These are phyloP conservation scores for Propithecus deckenii DNA, from an alignment of 2,797 vertebrate genomes.

Conservation along the genomic window DNA sequence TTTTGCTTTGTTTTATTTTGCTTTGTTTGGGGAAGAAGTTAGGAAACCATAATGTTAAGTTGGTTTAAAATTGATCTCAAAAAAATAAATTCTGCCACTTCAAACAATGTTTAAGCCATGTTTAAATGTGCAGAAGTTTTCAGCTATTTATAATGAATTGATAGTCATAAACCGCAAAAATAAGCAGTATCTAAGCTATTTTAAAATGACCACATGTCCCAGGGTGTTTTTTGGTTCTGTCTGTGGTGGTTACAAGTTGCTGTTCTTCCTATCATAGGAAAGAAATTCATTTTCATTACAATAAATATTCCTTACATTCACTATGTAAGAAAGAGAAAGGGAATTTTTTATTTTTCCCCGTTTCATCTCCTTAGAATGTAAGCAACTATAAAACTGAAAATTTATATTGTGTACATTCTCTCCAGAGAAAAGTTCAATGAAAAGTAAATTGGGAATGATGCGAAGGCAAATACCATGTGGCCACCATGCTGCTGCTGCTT, in stretches of 20 bases:
- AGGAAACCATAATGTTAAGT: slow-evolving; percentile 46
- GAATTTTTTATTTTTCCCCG: neutral
- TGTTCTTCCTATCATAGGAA: neutral
- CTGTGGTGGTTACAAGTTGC: slow-evolving; percentile 11
- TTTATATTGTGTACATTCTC: neutral
- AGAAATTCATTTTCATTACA: slow-evolving; percentile 41
- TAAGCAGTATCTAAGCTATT: slow-evolving; percentile 49
- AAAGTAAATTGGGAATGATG: neutral
- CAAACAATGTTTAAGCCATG: slow-evolving; percentile 32
- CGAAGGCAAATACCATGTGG: neutral
- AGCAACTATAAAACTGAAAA: neutral
- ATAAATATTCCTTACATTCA: slow-evolving; percentile 1
- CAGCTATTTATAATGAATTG: neutral
- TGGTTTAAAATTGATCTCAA: slow-evolving; percentile 56
- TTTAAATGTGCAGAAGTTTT: slow-evolving; percentile 52
- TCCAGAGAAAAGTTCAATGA: neutral
- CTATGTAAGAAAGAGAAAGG: neutral
- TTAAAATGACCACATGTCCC: slow-evolving; percentile 42
- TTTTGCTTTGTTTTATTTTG: slow-evolving; percentile 44
- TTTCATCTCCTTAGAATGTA: slow-evolving; percentile 30
- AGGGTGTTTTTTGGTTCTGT: neutral
- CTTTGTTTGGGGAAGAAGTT: slow-evolving; percentile 21
- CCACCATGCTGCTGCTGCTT: neutral
- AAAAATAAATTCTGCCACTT: slow-evolving; percentile 56
- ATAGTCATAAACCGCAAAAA: neutral